Evolutionary conservation across 1,140 invertebrate species (phyloP).

Genomic region (Drosophila virilis): DNA sequence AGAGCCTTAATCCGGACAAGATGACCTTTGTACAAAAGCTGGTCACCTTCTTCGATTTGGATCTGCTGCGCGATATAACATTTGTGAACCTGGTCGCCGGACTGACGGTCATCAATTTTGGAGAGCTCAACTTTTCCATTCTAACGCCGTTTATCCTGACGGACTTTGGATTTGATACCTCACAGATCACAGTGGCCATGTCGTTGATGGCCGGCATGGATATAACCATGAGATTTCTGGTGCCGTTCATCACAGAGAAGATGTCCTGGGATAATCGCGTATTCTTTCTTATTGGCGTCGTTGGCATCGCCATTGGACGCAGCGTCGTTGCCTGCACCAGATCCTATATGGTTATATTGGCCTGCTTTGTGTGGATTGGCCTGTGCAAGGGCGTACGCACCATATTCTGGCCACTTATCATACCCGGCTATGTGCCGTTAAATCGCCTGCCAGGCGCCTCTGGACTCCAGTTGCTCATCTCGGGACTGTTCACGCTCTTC

Average conservation of each 20-base stretch:
- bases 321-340: slow-evolving; percentile 85
- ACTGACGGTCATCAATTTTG: slow-evolving; percentile 88
- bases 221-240: slow-evolving; percentile 86
- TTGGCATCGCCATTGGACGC: slow-evolving; percentile 87
- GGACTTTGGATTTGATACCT: slow-evolving; percentile 86
- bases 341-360: slow-evolving; percentile 83
- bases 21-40: slow-evolving; percentile 85
- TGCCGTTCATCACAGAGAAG: slow-evolving; percentile 87
- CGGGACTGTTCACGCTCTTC: slow-evolving; percentile 86
- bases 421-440: slow-evolving; percentile 87
- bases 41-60: slow-evolving; percentile 88
- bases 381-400: slow-evolving; percentile 88
- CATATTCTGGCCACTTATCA: slow-evolving; percentile 88
- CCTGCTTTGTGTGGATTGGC: slow-evolving; percentile 87
- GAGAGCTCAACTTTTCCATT: slow-evolving; percentile 89
- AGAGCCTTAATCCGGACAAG: slow-evolving; percentile 46
- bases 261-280: slow-evolving; percentile 88
- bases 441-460: slow-evolving; percentile 87
- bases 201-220: slow-evolving; percentile 87
- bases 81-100: slow-evolving; percentile 89
- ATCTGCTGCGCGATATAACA: slow-evolving; percentile 87
- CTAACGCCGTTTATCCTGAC: slow-evolving; percentile 88
- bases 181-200: slow-evolving; percentile 87
- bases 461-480: slow-evolving; percentile 87
- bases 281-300: slow-evolving; percentile 88